phyloP scores from a whole-genome alignment of 2,797 vertebrate species.

The Pseudomugil tenellus region DNA sequence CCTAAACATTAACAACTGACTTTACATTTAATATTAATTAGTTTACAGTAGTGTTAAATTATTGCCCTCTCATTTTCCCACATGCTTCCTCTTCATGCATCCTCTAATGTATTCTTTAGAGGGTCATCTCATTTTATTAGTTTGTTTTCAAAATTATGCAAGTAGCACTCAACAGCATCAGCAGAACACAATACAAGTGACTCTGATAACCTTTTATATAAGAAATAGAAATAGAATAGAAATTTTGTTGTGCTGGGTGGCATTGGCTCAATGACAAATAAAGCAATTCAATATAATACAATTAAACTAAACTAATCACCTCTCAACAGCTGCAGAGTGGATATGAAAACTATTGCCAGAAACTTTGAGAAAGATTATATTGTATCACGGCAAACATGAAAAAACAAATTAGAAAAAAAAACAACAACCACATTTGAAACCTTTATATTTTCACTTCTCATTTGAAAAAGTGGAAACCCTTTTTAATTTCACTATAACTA shows the following conservation, averaged over 20 bases:
- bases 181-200: background rate
- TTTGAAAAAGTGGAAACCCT: background rate
- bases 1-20: background rate
- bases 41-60: conserved; percentile 12
- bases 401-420: background rate
- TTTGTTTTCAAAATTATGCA: background rate
- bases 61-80: background rate
- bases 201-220: background rate
- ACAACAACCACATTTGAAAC: background rate
- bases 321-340: background rate
- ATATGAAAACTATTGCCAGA: background rate
- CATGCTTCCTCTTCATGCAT: background rate
- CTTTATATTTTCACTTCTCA: background rate
- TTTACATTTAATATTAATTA: background rate
- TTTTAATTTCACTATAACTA: background rate
- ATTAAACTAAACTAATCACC: background rate
- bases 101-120: background rate
- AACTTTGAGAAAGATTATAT: background rate
- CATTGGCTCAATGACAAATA: too few relatives aligned
- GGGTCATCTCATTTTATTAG: background rate
- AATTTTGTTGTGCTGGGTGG: too few relatives aligned
- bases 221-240: too few relatives aligned
- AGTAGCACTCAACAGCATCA: background rate
- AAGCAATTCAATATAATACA: too few relatives aligned
- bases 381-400: background rate